phyloP scores from a whole-genome alignment of 2,113 vertebrate species.

The Nerophis lumbriciformis region DNA sequence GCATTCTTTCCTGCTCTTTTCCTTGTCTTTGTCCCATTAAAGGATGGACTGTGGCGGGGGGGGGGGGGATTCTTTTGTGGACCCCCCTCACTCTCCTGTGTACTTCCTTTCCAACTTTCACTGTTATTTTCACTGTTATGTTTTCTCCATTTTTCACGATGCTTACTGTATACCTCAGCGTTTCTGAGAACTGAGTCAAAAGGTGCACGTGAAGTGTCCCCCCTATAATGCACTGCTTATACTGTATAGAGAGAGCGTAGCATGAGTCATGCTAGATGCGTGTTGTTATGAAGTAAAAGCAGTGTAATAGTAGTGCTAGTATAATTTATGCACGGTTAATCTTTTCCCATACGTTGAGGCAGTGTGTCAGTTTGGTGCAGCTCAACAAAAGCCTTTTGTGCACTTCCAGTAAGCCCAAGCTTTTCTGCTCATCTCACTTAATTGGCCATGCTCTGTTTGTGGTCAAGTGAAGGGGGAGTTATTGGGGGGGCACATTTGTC shows the following conservation, averaged over 20 bases:
- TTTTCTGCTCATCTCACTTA: slow-evolving; percentile 53
- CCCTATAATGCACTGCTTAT: not conserved
- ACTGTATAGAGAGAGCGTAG: not conserved
- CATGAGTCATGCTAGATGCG: slow-evolving; percentile 14
- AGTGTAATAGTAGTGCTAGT: not conserved
- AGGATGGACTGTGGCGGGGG: slow-evolving; percentile 19
- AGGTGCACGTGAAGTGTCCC: not conserved
- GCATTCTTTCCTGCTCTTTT: slow-evolving; percentile 38
- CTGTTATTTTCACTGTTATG: not conserved
- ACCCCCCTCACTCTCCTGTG: slow-evolving; percentile 8
- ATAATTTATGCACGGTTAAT: slow-evolving; percentile 49
- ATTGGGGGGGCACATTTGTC: slow-evolving; percentile 1
- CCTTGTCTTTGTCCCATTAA: slow-evolving; percentile 45
- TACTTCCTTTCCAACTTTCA: slow-evolving; percentile 5
- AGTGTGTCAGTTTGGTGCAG: slow-evolving; percentile 40
- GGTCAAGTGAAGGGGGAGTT: slow-evolving; percentile 27
- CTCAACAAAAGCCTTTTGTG: slow-evolving; percentile 63
- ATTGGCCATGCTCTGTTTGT: slow-evolving; percentile 65
- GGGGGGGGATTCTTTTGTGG: slow-evolving; percentile 50
- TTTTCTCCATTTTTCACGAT: not conserved
- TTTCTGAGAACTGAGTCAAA: not conserved
- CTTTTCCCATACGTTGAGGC: slow-evolving; percentile 56
- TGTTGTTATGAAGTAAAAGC: not conserved
- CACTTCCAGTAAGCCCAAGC: slow-evolving; percentile 62
- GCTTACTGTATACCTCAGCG: not conserved